Evolutionary conservation across 2,888 invertebrate genomes (phyloP), one percentile per base, ranked within the genome.

Genomic region (Hypena proboscidalis): DNA sequence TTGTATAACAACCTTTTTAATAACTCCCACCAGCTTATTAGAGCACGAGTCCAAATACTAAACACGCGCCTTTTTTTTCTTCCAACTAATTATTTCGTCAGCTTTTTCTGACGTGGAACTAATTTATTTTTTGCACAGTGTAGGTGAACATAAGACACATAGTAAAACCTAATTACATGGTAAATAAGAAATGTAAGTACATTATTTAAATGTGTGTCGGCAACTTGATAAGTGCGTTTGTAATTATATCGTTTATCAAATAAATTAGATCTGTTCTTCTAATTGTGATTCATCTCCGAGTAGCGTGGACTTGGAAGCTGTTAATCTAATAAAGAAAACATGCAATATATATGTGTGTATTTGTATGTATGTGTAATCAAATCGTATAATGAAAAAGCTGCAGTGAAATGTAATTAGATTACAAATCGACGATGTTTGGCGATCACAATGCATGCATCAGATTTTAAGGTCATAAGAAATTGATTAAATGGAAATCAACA

Each of bases 21-120:
- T 50, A 48, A 55, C n/a, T n/a, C n/a, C 37, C 23, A 25, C 19
- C 26, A 11, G 35, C 34, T 59, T 56, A 45, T 46, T 48, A 51
- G 27, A 53, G 34, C 37, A 37, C 47, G 37, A 26, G 27, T 39
- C 33, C 27, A 27, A 26, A 41, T 29, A 45, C 57, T 58, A 58
- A 69, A 62, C 54, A 67, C 54, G 57, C 64, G 58, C 62, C 61
- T 54, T 46, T 68, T 77, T 72, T 68, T 79, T 72, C 64, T 56
- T 45, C 56, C 66, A 73, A 67, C 74, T 85, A 86, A 87, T 86
- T 85, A 86, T 76, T 79, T 74, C 74, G 80, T 87, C 78, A 78
- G 58, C 67, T 86, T 85, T 87, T 86, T 85, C 77, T 57, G 53
- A 46, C 51, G 47, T 59, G 64, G 81, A 85, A 81, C 75, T 84